phyloP scores from a whole-genome alignment of 2,797 vertebrate genomes.

The Malurus leucopterus region DNA sequence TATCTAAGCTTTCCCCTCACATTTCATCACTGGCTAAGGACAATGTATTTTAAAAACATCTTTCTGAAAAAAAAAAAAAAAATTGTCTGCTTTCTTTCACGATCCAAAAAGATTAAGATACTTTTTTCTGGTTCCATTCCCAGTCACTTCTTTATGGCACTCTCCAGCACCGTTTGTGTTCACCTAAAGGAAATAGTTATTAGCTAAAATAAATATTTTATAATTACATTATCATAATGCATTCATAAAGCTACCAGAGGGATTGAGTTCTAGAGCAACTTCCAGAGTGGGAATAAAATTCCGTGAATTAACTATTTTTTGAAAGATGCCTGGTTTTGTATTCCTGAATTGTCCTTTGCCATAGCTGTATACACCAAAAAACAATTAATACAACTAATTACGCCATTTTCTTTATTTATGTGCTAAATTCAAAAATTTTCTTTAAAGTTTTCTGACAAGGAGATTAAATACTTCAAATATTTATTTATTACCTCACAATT shows the following conservation, averaged over 20 bases:
- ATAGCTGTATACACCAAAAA: background rate
- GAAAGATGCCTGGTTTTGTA: background rate
- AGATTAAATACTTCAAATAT: background rate
- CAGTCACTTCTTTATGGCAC: background rate
- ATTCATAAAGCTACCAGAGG: background rate
- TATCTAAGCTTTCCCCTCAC: background rate
- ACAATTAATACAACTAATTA: rapidly evolving
- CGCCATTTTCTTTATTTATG: background rate
- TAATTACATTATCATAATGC: background rate
- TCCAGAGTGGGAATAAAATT: background rate
- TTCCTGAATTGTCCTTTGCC: background rate
- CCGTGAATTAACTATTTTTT: background rate
- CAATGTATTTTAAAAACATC: background rate
- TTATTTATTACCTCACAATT: background rate
- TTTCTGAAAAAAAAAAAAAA: background rate
- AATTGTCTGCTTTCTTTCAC: background rate
- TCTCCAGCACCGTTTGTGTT: background rate
- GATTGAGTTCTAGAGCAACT: background rate
- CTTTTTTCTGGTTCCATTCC: background rate
- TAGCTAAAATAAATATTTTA: slow-evolving; percentile 43
- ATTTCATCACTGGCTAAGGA: background rate
- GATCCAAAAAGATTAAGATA: background rate
- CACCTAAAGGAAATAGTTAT: slow-evolving; percentile 1
- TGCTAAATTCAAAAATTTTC: background rate
- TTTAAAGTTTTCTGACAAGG: background rate